These are phyloP conservation scores for Crypturellus undulatus DNA, from an alignment of 2,113 vertebrate genomes.

Conservation along the genomic window DNA sequence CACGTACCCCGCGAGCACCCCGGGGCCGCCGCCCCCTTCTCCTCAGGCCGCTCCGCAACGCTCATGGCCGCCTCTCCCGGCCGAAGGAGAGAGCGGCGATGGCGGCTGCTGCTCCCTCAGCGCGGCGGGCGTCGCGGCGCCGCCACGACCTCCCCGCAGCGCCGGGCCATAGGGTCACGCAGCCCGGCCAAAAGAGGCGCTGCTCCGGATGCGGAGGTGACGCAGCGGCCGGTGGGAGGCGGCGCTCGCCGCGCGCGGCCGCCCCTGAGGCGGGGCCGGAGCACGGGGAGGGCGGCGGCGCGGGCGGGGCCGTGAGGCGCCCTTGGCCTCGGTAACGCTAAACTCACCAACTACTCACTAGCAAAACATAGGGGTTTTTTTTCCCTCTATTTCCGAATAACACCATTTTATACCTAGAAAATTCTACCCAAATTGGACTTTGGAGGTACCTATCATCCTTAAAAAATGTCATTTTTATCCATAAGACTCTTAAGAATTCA, in stretches of 20 bases:
- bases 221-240: rapidly evolving
- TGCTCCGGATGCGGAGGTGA: not conserved
- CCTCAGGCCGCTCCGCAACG: not conserved
- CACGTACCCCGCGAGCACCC: not conserved
- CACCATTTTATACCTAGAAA: not conserved
- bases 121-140: not conserved
- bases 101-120: not conserved
- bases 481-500: not conserved
- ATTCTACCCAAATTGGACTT: not conserved
- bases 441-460: not conserved
- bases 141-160: rapidly evolving
- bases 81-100: not conserved
- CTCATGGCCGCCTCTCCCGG: not conserved
- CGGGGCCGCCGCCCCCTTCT: not conserved
- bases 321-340: not conserved
- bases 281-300: too few relatives aligned
- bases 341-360: not conserved
- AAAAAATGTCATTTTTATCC: not conserved
- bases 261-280: not conserved
- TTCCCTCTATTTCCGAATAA: too few relatives aligned
- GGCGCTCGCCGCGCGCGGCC: too few relatives aligned
- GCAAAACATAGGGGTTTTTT: too few relatives aligned
- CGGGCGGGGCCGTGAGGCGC: too few relatives aligned
- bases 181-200: rapidly evolving
- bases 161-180: not conserved